These are phyloP conservation scores for Leistus spinibarbis DNA, from an alignment of 2,888 invertebrate genomes.

Conservation along the genomic window DNA sequence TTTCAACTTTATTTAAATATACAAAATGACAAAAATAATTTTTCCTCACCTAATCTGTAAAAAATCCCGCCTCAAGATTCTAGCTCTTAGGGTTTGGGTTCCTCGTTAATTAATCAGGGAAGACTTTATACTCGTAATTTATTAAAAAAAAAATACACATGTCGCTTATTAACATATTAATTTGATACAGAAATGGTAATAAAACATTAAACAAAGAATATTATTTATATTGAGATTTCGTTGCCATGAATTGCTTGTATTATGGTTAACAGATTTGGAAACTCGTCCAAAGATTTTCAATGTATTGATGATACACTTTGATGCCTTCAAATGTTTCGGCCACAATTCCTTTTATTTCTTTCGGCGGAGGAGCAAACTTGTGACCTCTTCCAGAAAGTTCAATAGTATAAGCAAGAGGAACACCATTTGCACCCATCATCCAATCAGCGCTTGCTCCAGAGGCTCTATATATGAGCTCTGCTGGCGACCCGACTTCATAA, in stretches of 20 bases:
- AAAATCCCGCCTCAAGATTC: no score
- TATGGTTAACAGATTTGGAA: not conserved
- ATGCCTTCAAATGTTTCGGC: slow-evolving; percentile 67
- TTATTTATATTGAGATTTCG: no score
- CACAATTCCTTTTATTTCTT: slow-evolving; percentile 63
- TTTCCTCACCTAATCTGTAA: no score
- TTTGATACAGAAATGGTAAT: no score
- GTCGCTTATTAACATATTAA: no score
- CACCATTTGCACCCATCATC: slow-evolving; percentile 61
- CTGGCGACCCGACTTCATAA: slow-evolving; percentile 60
- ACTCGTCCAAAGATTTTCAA: slow-evolving; percentile 37
- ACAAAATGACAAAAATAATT: no score
- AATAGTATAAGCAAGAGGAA: slow-evolving; percentile 66
- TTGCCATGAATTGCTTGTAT: no score
- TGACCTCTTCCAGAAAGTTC: slow-evolving; percentile 66
- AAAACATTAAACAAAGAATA: no score
- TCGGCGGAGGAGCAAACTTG: slow-evolving; percentile 65
- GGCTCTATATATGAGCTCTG: slow-evolving; percentile 60
- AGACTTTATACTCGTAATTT: no score
- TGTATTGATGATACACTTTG: slow-evolving; percentile 58
- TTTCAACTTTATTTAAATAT: not conserved
- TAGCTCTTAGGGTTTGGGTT: no score
- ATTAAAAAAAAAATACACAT: no score
- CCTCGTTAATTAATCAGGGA: no score
- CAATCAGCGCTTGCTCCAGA: slow-evolving; percentile 72